Evolutionary conservation across 2,888 invertebrate species (phyloP).

Genomic region (Cordilura impudica): DNA sequence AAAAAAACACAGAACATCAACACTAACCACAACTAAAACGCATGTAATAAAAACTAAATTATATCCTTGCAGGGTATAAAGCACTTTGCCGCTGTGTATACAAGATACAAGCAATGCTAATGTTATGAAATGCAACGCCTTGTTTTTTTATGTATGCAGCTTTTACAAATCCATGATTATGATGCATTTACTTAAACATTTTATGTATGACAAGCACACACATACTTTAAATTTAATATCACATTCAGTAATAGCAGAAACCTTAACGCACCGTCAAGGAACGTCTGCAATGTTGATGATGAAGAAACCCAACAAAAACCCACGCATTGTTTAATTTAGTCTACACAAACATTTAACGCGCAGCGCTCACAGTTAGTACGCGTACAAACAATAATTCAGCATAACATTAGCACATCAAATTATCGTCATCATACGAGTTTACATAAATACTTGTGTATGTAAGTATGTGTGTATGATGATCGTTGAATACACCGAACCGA

Average conservation of each 20-base stretch:
- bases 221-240: slow-evolving; percentile 49
- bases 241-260: slow-evolving; percentile 49
- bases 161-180: slow-evolving; percentile 54
- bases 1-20: slow-evolving; percentile 37
- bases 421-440: slow-evolving; percentile 59
- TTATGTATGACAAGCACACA: slow-evolving; percentile 57
- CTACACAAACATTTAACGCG: slow-evolving; percentile 41
- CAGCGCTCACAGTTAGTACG: neutral
- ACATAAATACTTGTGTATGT: slow-evolving; percentile 4
- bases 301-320: slow-evolving; percentile 32
- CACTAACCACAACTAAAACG: slow-evolving; percentile 38
- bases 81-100: slow-evolving; percentile 49
- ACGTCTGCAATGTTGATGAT: slow-evolving; percentile 42
- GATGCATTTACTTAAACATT: slow-evolving; percentile 62
- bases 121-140: slow-evolving; percentile 51
- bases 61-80: slow-evolving; percentile 62
- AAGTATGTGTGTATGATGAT: slow-evolving; percentile 23
- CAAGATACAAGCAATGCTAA: slow-evolving; percentile 33
- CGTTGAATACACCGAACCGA: slow-evolving; percentile 31
- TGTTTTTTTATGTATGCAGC: slow-evolving; percentile 29
- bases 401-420: slow-evolving; percentile 63
- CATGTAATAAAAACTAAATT: slow-evolving; percentile 61
- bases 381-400: slow-evolving; percentile 58
- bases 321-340: slow-evolving; percentile 64
- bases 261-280: slow-evolving; percentile 9